phyloP scores from a whole-genome alignment of 1,140 invertebrate genomes.

The Conus betulinus region DNA sequence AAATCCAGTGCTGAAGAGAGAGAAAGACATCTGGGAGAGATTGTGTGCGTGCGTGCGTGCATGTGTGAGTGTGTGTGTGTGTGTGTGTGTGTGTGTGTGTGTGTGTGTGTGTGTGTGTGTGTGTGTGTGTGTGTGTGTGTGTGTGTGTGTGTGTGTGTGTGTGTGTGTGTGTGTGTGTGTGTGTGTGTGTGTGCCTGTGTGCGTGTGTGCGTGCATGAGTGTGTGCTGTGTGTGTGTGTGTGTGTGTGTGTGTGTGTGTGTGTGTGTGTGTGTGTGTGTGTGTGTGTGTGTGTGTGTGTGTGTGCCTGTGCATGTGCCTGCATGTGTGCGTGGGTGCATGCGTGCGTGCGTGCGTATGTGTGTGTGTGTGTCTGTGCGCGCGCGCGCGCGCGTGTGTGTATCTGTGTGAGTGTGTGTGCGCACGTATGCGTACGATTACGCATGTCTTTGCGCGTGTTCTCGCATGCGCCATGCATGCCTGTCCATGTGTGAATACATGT shows the following conservation, averaged over 20 bases:
- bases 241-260: constrained; percentile 9
- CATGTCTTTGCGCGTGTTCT: too few relatives aligned
- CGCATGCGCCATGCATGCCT: background rate
- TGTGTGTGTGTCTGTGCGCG: background rate
- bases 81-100: too few relatives aligned
- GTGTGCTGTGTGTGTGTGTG: background rate
- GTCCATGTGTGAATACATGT: background rate
- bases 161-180: background rate
- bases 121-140: too few relatives aligned
- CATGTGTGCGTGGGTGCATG: background rate
- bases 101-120: too few relatives aligned
- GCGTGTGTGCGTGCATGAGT: background rate
- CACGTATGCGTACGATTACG: background rate
- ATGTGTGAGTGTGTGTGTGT: too few relatives aligned
- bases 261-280: background rate
- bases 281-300: background rate
- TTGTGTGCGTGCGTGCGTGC: background rate
- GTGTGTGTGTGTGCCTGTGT: background rate
- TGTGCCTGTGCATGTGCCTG: background rate
- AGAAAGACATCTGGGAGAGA: background rate
- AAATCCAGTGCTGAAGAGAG: too few relatives aligned
- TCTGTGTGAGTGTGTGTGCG: background rate
- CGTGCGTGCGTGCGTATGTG: background rate
- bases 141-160: too few relatives aligned
- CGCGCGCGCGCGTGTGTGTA: background rate